These are phyloP conservation scores for Lasioglossum vierecki DNA, from an alignment of 2,888 invertebrate species.

Conservation along the genomic window DNA sequence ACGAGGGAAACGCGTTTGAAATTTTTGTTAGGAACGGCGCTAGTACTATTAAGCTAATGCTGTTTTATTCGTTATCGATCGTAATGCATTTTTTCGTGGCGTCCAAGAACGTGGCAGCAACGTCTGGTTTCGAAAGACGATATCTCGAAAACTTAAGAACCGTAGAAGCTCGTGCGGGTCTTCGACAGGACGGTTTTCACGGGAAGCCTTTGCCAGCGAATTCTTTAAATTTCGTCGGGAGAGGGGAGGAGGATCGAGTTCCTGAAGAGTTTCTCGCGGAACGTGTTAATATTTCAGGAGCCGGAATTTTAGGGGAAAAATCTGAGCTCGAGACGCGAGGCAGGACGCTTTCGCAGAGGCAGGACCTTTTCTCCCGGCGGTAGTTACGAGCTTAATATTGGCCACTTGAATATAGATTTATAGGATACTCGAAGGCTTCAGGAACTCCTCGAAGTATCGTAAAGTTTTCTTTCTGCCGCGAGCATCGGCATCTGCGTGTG, in stretches of 20 bases:
- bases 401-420: slow-evolving; percentile 37
- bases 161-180: not conserved
- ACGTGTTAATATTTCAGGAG: slow-evolving; percentile 5
- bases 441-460: slow-evolving; percentile 25
- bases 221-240: not conserved
- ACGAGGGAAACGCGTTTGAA: not conserved
- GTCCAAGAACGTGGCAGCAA: not conserved
- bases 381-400: slow-evolving; percentile 15
- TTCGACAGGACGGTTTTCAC: not conserved
- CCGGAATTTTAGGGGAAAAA: not conserved
- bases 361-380: not conserved
- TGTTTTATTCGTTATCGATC: not conserved
- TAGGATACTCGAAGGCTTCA: slow-evolving; percentile 13
- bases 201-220: not conserved
- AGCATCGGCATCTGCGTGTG: not conserved
- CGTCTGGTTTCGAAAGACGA: not conserved
- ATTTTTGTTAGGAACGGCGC: too few relatives aligned
- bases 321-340: not conserved
- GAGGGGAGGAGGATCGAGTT: not conserved
- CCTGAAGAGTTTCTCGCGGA: not conserved
- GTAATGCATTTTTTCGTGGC: not conserved
- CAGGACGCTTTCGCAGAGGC: not conserved
- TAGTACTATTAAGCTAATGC: too few relatives aligned
- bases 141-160: not conserved
- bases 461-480: slow-evolving; percentile 28